Evolutionary conservation across 2,888 invertebrate genomes (phyloP), one percentile per base, ranked within the genome.

Genomic region (Conops quadrifasciatus): DNA sequence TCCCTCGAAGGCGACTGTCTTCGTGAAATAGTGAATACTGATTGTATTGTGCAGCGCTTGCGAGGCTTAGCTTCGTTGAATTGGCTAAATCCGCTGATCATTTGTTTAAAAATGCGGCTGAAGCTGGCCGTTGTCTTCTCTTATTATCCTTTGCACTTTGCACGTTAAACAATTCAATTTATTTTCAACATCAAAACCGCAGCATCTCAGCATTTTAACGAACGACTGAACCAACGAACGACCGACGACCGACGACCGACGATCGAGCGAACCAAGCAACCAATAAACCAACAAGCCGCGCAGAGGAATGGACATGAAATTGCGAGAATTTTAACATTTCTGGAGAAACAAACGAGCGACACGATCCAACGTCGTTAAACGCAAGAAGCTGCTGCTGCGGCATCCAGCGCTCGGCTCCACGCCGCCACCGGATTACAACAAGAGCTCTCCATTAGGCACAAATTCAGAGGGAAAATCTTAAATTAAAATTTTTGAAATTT

Each of bases 401-500:
- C 26, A 28, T 21, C 26, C 49, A 49, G 26, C 4, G 30, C 69
- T 28, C 1, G 21, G 16, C 24, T 53, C 56, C 45, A 24, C 72
- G 69, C 71, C 70, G 64, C 68, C 68, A 49, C 64, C 60, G 59
- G 47, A 58, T 47, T 59, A 43, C 58, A 59, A 58, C 43, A 47
- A 21, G 28, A 59, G 21, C 43, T 19, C 58, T 74, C 73, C 47
- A 59, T 28, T 60, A 36, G 51, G 71, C 62, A 72, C 71, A 67
- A 67, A 67, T 67, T 56, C 77, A 80, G 80, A 78, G 79, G 78
- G 81, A 82, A 82, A 83, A 85, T 85, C 83, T 85, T 85, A 85
- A 85, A 85, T 85, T 85, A 85, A 85, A 84, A 85, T 85, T 85
- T 84, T 84, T 85, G 77, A 82, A 85, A 85, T 83, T 81, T 82